phyloP scores from a whole-genome alignment of 2,888 invertebrate genomes.

The Tiliacea aurago region DNA sequence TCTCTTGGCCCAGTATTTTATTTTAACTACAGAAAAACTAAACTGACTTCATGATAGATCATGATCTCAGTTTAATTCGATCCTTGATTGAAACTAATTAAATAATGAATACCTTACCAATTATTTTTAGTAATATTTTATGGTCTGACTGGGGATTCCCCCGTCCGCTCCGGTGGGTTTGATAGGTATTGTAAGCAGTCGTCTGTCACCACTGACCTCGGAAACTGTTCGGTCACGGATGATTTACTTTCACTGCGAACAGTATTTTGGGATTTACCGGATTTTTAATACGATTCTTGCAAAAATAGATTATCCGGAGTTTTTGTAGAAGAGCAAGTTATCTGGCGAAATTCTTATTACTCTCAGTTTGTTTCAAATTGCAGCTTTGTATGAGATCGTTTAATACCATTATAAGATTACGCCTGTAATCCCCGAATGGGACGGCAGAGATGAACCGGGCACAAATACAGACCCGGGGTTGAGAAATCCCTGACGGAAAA shows the following conservation, averaged over 20 bases:
- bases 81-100: background rate
- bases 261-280: background rate
- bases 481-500: background rate
- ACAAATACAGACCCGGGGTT: background rate
- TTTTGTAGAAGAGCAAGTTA: background rate
- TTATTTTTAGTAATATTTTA: background rate
- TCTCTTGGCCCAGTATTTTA: background rate
- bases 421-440: background rate
- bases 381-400: background rate
- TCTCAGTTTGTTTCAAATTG: background rate
- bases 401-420: background rate
- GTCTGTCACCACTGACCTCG: slow-evolving; percentile 43
- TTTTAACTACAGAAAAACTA: background rate
- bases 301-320: background rate
- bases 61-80: background rate
- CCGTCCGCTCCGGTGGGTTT: slow-evolving; percentile 6
- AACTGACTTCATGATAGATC: background rate
- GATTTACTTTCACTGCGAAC: slow-evolving; percentile 32
- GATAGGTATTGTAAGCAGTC: background rate
- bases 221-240: slow-evolving; percentile 20
- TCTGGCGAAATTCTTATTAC: background rate
- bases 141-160: slow-evolving; percentile 24
- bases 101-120: slow-evolving; percentile 1
- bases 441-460: background rate
- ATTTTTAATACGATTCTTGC: background rate